A percentile compares a stretch with the other conserved stretches of the same genome.
These are phyloP conservation scores for Melanotaenia boesemani DNA, from an alignment of 2,797 vertebrate genomes.

Conservation along the genomic window DNA sequence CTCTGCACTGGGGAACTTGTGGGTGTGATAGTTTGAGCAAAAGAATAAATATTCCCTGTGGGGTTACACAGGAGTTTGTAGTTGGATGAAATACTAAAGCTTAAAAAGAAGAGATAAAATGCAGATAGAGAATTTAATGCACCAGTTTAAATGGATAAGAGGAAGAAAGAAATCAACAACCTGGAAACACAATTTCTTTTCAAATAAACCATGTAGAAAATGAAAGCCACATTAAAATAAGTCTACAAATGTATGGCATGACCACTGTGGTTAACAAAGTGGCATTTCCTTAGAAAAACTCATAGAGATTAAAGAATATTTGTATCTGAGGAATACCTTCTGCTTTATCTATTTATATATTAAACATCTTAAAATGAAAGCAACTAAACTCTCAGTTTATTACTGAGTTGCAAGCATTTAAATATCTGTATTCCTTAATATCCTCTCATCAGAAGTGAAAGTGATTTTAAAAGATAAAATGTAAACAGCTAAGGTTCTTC, in stretches of 20 bases:
- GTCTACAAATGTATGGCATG: too few relatives aligned
- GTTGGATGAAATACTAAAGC: conserved; percentile 14
- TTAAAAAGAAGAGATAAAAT: conserved; percentile 4
- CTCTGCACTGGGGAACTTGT: conserved; percentile 25
- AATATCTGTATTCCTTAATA: background rate
- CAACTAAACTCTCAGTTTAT: too few relatives aligned
- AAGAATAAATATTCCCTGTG: background rate
- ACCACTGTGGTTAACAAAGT: too few relatives aligned
- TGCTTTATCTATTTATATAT: background rate
- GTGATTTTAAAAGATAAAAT: background rate
- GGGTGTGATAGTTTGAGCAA: conserved; percentile 15
- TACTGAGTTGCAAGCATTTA: too few relatives aligned
- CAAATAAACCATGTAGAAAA: background rate
- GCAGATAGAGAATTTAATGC: conserved; percentile 2
- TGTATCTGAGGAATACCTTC: background rate
- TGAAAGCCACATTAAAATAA: background rate
- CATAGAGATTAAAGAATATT: background rate
- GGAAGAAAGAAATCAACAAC: background rate
- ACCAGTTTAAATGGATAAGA: background rate
- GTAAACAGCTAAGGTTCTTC: background rate
- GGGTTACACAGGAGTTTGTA: background rate
- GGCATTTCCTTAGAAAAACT: too few relatives aligned
- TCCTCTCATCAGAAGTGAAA: background rate
- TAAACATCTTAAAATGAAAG: background rate
- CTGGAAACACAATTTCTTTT: background rate